Evolutionary conservation across 2,888 invertebrate species (phyloP), one percentile per base, ranked within the genome.

Genomic region (Drosophila putrida): DNA sequence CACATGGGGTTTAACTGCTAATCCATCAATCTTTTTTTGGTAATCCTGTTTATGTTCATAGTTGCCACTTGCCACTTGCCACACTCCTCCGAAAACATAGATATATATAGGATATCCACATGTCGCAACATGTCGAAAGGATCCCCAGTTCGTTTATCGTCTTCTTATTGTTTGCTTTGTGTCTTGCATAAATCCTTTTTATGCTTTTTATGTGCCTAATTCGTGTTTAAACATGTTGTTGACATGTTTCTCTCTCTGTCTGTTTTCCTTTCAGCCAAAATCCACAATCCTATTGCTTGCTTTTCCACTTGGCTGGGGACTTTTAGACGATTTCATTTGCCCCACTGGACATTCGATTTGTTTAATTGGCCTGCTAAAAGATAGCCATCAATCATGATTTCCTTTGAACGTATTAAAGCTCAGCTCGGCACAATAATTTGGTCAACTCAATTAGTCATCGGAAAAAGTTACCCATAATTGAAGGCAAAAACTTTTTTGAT

Each of bases 171-270:
- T 78, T 63, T 68, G 74, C 75, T 68, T 74, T 72, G 57, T 89
- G 85, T 76, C 79, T 72, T 84, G 81, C 75, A 81, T 85, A 88
- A 89, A 89, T 86, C 86, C 89, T 82, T 82, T 84, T 73, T 70
- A 76, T 71, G 75, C 74, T 87, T 84, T 85, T 79, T 90, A 82
- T 89, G 88, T 88, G 83, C 85, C 81, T 89, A 85, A 89, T 88
- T 82, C 88, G 78, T 87, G 82, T 79, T 90, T 85, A 90, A 88
- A 85, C 84, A 90, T 78, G 69, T 70, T 86, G 85, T 88, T 84
- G 87, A 76, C 78, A 89, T 83, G 61, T 67, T 65, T 65, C 67
- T 39, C 41, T 44, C 8, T 28, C 25, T 44, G 38, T n/a, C n/a
- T 11, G 28, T n/a, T 35, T 64, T 39, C 49, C 10, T 39, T 35